Percentiles rank a stretch among this genome's conserved stretches.
phyloP scores from a whole-genome alignment of 1,140 invertebrate genomes.

The Phenacoccus solenopsis region DNA sequence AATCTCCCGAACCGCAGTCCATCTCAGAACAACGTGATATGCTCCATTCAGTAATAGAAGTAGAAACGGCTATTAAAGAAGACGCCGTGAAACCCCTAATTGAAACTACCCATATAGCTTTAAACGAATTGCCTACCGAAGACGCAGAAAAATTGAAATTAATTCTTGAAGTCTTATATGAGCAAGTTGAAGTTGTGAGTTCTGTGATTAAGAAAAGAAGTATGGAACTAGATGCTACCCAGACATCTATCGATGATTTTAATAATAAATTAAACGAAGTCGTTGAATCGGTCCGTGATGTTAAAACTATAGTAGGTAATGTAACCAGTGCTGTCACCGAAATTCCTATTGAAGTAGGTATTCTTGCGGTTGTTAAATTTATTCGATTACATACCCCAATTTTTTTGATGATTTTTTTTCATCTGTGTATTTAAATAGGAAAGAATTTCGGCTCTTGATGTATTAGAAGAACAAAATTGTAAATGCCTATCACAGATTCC shows the following conservation, averaged over 20 bases:
- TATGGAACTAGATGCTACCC: not conserved
- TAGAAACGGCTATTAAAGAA: not conserved
- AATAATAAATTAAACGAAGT: not conserved
- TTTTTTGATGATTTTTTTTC: not conserved
- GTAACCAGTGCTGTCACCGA: not conserved
- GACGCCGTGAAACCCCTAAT: not conserved
- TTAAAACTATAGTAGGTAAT: not conserved
- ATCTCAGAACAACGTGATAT: not conserved
- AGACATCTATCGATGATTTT: not conserved
- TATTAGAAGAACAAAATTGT: slow-evolving; percentile 46
- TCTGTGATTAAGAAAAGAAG: not conserved
- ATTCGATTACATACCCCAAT: too few relatives aligned
- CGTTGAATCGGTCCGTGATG: not conserved
- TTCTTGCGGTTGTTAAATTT: not conserved
- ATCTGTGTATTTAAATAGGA: slow-evolving; percentile 30
- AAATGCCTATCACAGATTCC: slow-evolving; percentile 38
- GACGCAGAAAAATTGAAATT: not conserved
- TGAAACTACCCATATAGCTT: not conserved
- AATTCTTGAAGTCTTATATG: not conserved
- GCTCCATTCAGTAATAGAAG: not conserved
- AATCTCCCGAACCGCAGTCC: not conserved
- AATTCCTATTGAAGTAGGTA: not conserved
- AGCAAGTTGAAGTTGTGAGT: not conserved
- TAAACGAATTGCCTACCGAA: not conserved
- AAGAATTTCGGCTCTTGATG: slow-evolving; percentile 50